phyloP scores from a whole-genome alignment of 2,113 vertebrate species.

The Periophthalmus modestus region DNA sequence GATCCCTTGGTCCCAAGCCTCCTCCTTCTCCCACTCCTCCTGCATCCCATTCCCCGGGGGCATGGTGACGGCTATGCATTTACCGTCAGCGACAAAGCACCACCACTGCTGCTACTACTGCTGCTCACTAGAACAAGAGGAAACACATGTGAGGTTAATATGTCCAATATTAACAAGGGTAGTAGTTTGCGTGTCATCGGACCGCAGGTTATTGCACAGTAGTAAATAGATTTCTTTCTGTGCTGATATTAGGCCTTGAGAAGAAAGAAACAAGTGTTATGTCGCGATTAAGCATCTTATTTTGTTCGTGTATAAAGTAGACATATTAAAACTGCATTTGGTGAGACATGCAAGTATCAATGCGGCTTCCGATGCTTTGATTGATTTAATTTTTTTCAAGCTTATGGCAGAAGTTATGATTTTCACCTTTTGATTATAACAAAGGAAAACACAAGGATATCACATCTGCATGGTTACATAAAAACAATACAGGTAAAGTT shows the following conservation, averaged over 20 bases:
- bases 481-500: too few relatives aligned
- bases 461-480: too few relatives aligned
- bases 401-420: too few relatives aligned
- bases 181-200: neutral
- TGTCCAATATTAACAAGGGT: conserved; percentile 34
- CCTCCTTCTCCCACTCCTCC: conserved; percentile 90
- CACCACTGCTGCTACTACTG: conserved; percentile 10
- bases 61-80: conserved; percentile 85
- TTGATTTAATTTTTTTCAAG: too few relatives aligned
- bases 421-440: too few relatives aligned
- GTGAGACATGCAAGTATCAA: neutral
- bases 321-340: too few relatives aligned
- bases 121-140: conserved; percentile 50
- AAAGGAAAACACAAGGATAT: too few relatives aligned
- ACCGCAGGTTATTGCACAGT: neutral
- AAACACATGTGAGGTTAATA: conserved; percentile 38
- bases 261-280: neutral
- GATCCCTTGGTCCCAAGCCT: conserved; percentile 82
- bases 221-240: neutral
- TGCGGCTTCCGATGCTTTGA: neutral
- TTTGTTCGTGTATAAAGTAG: neutral
- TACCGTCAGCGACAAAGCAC: conserved; percentile 71
- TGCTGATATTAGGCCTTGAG: too few relatives aligned
- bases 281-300: too few relatives aligned
- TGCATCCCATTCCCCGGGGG: conserved; percentile 92